Percentiles rank a stretch among this genome's conserved stretches.
Evolutionary conservation across 2,888 invertebrate genomes (phyloP).

Genomic region (Mythimna vitellina): DNA sequence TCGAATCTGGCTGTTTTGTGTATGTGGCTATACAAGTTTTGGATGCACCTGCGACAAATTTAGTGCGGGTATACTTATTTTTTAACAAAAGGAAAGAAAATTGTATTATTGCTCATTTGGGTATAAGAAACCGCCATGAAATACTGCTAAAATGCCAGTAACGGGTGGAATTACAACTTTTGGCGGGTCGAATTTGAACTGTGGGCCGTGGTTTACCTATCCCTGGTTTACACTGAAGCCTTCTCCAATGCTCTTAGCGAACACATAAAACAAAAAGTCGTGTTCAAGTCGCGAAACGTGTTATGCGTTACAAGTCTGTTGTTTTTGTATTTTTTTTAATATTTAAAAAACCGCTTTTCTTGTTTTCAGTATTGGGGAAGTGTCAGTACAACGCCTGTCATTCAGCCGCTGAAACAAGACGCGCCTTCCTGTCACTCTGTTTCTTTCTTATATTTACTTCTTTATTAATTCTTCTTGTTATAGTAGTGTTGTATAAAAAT

Average conservation of each 20-base stretch:
- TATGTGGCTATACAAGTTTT: no score
- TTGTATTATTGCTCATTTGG: no score
- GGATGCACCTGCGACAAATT: no score
- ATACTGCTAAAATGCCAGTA: no score
- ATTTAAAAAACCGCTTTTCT: background rate
- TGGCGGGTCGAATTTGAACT: background rate
- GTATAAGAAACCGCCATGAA: no score
- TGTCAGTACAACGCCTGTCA: background rate
- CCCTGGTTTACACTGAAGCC: background rate
- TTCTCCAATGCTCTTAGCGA: background rate
- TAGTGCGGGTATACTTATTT: no score
- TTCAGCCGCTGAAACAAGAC: conserved; percentile 18
- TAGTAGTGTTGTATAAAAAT: conserved; percentile 13
- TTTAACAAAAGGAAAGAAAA: no score
- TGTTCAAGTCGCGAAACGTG: background rate
- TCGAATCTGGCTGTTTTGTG: no score
- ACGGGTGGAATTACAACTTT: background rate
- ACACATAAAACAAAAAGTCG: background rate
- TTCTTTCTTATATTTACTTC: conserved; percentile 20
- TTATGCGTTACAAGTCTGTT: conserved; percentile 29
- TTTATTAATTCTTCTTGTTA: conserved; percentile 9
- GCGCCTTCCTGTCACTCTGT: conserved; percentile 18
- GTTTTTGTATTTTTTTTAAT: background rate
- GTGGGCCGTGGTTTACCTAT: background rate
- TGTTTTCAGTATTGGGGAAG: conserved; percentile 23